These are phyloP conservation scores for Brachionus koreanus DNA, from an alignment of 1,140 invertebrate species.

Conservation along the genomic window DNA sequence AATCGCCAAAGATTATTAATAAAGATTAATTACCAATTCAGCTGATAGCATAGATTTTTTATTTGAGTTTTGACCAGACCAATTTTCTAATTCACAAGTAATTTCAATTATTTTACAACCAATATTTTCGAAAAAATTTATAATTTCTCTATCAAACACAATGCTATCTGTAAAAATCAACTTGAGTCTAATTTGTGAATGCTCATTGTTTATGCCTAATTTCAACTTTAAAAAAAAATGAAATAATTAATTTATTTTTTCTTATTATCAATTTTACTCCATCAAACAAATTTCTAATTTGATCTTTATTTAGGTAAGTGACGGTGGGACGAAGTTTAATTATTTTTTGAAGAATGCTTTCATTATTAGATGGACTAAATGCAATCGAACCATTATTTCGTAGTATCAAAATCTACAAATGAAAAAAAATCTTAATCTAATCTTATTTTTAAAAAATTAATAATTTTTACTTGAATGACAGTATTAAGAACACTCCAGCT, in stretches of 20 bases:
- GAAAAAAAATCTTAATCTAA: neutral
- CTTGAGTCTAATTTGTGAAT: neutral
- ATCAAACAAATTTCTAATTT: neutral
- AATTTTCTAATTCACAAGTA: neutral
- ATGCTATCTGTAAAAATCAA: neutral
- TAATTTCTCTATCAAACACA: neutral
- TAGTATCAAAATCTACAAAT: neutral
- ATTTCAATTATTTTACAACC: constrained; percentile 22
- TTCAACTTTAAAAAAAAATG: neutral
- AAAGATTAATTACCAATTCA: no score
- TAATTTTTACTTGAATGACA: constrained; percentile 12
- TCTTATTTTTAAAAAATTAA: neutral
- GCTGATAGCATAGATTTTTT: no score
- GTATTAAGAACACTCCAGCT: neutral
- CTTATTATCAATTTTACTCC: neutral
- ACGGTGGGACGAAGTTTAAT: neutral
- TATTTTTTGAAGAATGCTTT: neutral
- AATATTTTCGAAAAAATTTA: neutral
- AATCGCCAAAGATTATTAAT: no score
- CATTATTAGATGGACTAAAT: neutral
- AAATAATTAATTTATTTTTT: neutral
- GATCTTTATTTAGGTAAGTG: neutral
- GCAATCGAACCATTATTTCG: neutral
- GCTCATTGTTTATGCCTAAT: neutral
- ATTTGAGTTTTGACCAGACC: neutral